Evolutionary conservation across 2,888 invertebrate genomes (phyloP).

Genomic region (Pristionchus japonicus): DNA sequence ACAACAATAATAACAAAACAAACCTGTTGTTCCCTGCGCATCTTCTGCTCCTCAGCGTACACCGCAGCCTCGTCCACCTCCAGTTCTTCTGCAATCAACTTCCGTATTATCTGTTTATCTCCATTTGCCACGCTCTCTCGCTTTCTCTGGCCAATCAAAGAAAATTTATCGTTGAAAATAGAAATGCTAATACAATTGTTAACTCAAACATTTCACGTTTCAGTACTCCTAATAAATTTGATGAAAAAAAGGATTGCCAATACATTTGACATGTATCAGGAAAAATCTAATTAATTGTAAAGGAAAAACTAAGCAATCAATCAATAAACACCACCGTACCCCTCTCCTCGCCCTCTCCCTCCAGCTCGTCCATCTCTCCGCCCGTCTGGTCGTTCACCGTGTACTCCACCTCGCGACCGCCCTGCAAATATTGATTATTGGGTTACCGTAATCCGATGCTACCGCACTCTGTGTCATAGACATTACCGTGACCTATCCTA

Average conservation of each 20-base stretch:
- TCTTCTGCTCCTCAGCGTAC: not conserved
- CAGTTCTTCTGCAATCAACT: not conserved
- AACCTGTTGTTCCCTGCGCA: not conserved
- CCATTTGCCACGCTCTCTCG: no score
- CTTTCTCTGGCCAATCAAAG: no score
- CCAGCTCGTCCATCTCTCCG: not conserved
- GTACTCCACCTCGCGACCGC: conserved; percentile 1
- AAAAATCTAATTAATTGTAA: no score
- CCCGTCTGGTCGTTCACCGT: not conserved
- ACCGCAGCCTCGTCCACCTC: not conserved
- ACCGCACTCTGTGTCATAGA: not conserved
- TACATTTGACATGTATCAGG: no score
- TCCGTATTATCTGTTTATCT: no score
- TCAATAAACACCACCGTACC: not conserved
- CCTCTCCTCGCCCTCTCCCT: conserved; percentile 24
- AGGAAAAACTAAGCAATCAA: not conserved
- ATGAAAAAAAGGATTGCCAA: no score
- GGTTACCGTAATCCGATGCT: not conserved
- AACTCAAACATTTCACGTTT: no score
- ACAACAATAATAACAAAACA: not conserved
- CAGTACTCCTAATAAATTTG: no score
- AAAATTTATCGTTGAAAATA: no score
- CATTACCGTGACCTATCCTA: no score
- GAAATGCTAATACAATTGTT: no score
- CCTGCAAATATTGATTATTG: conserved; percentile 23